Evolutionary conservation across 2,888 invertebrate species (phyloP).

Genomic region (Napeogenes sylphis): DNA sequence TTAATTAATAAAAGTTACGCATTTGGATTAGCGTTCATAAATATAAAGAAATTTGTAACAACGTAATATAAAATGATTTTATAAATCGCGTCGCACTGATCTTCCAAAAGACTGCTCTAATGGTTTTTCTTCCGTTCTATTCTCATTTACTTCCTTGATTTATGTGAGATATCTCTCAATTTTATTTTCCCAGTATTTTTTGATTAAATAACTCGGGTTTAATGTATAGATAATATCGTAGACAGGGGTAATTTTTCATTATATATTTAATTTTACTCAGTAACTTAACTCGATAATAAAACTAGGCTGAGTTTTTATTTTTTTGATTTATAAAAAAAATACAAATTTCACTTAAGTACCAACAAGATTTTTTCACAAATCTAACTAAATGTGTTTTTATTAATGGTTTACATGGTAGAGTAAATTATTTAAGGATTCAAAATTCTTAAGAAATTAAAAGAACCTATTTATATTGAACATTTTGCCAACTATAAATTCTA

Average conservation of each 20-base stretch:
- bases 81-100: slow-evolving; percentile 60
- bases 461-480: too few relatives aligned
- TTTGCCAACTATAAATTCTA: too few relatives aligned
- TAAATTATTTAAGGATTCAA: too few relatives aligned
- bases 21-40: slow-evolving; percentile 32
- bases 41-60: slow-evolving; percentile 33
- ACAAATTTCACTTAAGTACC: too few relatives aligned
- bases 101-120: slow-evolving; percentile 64
- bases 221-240: slow-evolving; percentile 14
- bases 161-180: slow-evolving; percentile 58
- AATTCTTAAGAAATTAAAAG: too few relatives aligned
- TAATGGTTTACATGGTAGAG: too few relatives aligned
- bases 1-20: slow-evolving; percentile 8
- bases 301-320: too few relatives aligned
- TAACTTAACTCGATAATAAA: too few relatives aligned
- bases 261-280: background rate
- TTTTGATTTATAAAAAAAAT: too few relatives aligned
- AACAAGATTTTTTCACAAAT: too few relatives aligned
- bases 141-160: slow-evolving; percentile 63
- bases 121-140: slow-evolving; percentile 55
- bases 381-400: too few relatives aligned
- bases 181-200: slow-evolving; percentile 41
- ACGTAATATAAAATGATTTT: slow-evolving; percentile 49
- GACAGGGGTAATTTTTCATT: background rate
- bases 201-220: slow-evolving; percentile 10